Base-by-base conservation (phyloP, 2,797 vertebrate species). In the Cuculus canorus region DNA sequence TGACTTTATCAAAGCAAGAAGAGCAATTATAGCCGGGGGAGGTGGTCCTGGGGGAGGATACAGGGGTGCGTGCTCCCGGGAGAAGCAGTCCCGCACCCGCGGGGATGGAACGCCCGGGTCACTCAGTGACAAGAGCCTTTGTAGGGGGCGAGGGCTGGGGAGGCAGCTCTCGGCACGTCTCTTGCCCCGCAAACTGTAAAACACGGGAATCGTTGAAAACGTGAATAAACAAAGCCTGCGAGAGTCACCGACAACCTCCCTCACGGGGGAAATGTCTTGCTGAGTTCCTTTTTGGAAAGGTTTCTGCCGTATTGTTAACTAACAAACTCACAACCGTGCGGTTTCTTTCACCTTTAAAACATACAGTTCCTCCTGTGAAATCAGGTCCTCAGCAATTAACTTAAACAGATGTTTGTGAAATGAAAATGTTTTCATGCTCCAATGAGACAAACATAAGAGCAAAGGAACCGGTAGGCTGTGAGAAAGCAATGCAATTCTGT, bases 371-470 rank as follows among this genome's bases (percentile, higher is more conserved):
- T 65, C 41, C 61, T 17, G 56, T 68, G 88, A 63, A 68, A 83
- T 76, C 72, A 70, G 72, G 48, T 72, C 78, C 56, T 87, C 89
- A 72, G 33, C 84, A 87, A 66, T 13, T 86, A 27, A 75, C 87
- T 88, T 48, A 72, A 91, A 59, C 79, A 92, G 65, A 91, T 86
- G 87, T 71, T 79, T 90, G 63, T 82, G 65, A 72, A 90, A 83
- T 90, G 23, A 60, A 91, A 92, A 78, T 27, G 21, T 79, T 95
- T 93, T 65, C 66, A 32, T 43, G 37, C 69, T 76, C 47, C 60
- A 89, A 1, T 35, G 47, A 87, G 47, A 68, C 35, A 70, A 95
- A 91, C n/a, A 91, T 87, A 57, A 33, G 86, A 83, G 57, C 65
- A 93, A 56, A 88, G 61, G 64, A 68, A 28, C 32, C 9, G 54